phyloP scores from a whole-genome alignment of 2,113 vertebrate species.

The Uropsilus gracilis region DNA sequence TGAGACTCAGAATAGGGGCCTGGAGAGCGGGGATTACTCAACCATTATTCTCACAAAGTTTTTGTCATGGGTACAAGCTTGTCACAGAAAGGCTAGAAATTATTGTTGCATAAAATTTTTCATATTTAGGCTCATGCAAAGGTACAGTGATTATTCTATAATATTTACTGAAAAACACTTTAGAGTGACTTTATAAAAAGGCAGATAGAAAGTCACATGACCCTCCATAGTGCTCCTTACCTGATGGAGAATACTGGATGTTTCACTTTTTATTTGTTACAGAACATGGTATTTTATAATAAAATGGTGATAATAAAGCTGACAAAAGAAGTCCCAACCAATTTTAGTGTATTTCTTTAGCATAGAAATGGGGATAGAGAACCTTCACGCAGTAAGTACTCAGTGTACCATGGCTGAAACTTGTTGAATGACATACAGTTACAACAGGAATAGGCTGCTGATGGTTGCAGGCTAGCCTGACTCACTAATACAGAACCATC shows the following conservation, averaged over 20 bases:
- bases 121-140: neutral
- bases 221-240: neutral
- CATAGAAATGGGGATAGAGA: neutral
- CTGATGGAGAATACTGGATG: neutral
- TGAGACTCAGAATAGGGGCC: neutral
- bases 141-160: neutral
- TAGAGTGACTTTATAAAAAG: conserved; percentile 8
- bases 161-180: conserved; percentile 23
- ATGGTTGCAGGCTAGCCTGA: neutral
- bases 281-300: neutral
- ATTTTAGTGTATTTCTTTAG: neutral
- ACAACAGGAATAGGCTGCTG: neutral
- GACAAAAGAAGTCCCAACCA: neutral
- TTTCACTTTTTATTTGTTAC: conserved; percentile 7
- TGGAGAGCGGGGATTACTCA: neutral
- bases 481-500: neutral
- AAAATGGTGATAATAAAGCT: neutral
- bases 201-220: neutral
- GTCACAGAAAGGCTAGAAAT: neutral
- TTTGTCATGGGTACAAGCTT: neutral
- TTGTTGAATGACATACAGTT: neutral
- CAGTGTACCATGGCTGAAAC: neutral
- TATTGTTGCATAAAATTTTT: neutral
- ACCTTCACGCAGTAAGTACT: too few relatives aligned
- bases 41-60: neutral